Evolutionary conservation across 92 coral and sea anemone genomes (phyloP).

Genomic region (Virgularia gustaviana): DNA sequence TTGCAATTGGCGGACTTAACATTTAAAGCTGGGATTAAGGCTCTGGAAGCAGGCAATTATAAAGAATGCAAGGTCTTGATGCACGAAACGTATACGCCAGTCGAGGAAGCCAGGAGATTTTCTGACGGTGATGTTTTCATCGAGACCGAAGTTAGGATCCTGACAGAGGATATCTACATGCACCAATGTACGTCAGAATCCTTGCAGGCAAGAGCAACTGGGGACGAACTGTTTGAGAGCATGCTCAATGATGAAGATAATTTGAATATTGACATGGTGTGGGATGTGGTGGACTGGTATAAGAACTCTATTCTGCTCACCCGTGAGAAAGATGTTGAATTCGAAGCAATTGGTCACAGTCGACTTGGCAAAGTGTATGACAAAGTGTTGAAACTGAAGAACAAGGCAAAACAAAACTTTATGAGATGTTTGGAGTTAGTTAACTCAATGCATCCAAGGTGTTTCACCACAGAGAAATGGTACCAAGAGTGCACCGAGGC

Average conservation of each 20-base stretch:
- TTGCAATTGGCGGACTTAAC: slow-evolving; percentile 45
- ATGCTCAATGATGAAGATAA: slow-evolving; percentile 63
- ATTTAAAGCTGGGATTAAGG: slow-evolving; percentile 72
- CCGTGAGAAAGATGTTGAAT: slow-evolving; percentile 75
- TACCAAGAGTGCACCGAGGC: slow-evolving; percentile 60
- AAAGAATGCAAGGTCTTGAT: slow-evolving; percentile 65
- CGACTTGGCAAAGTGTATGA: slow-evolving; percentile 77
- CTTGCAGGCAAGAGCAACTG: slow-evolving; percentile 69
- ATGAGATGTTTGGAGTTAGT: slow-evolving; percentile 73
- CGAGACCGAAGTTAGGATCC: slow-evolving; percentile 31
- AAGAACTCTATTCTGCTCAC: slow-evolving; percentile 73
- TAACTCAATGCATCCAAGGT: slow-evolving; percentile 83
- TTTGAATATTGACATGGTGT: slow-evolving; percentile 66
- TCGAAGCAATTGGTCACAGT: slow-evolving; percentile 81
- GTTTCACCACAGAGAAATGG: slow-evolving; percentile 67
- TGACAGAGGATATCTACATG: slow-evolving; percentile 64
- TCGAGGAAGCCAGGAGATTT: slow-evolving; percentile 74
- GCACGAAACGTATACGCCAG: slow-evolving; percentile 76
- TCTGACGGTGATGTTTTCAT: slow-evolving; percentile 22
- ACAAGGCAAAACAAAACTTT: slow-evolving; percentile 69
- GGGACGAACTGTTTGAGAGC: slow-evolving; percentile 54
- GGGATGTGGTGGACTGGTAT: slow-evolving; percentile 89
- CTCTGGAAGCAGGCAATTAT: slow-evolving; percentile 61
- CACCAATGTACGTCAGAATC: slow-evolving; percentile 72
- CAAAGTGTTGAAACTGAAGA: slow-evolving; percentile 64